Evolutionary conservation across 2,888 invertebrate species (phyloP).

Genomic region (Brenthis daphne): DNA sequence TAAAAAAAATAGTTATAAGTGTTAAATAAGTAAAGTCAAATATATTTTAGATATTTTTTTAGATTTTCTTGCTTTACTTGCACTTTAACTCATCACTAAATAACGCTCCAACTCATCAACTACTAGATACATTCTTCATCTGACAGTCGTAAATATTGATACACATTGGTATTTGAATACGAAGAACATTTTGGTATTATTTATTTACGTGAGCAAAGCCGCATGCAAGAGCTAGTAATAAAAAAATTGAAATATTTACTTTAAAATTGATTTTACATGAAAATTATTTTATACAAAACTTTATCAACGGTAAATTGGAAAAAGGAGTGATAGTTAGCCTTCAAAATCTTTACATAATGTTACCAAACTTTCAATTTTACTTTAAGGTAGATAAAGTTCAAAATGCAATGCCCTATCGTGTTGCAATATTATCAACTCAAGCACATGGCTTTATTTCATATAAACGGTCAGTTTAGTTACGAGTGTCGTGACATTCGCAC

Average conservation of each 20-base stretch:
- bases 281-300: constrained; percentile 3
- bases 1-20: too few relatives aligned
- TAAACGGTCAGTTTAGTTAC: constrained; percentile 39
- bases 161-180: too few relatives aligned
- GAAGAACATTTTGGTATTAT: too few relatives aligned
- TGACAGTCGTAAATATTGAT: too few relatives aligned
- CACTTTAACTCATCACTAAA: too few relatives aligned
- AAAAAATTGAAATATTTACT: background rate
- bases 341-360: background rate
- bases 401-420: background rate
- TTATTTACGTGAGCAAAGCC: too few relatives aligned
- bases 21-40: too few relatives aligned
- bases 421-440: constrained; percentile 32
- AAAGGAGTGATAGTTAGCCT: constrained; percentile 15
- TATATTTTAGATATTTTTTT: too few relatives aligned
- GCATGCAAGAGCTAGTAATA: background rate
- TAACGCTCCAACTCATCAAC: too few relatives aligned
- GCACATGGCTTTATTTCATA: constrained; percentile 38
- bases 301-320: background rate
- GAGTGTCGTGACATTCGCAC: constrained; percentile 38
- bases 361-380: background rate
- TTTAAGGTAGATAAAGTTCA: background rate
- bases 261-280: background rate
- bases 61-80: too few relatives aligned
- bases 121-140: too few relatives aligned